Percentiles rank a stretch among this genome's conserved stretches.
Evolutionary conservation across 2,888 invertebrate genomes (phyloP).

Genomic region (Chirona hameri): DNA sequence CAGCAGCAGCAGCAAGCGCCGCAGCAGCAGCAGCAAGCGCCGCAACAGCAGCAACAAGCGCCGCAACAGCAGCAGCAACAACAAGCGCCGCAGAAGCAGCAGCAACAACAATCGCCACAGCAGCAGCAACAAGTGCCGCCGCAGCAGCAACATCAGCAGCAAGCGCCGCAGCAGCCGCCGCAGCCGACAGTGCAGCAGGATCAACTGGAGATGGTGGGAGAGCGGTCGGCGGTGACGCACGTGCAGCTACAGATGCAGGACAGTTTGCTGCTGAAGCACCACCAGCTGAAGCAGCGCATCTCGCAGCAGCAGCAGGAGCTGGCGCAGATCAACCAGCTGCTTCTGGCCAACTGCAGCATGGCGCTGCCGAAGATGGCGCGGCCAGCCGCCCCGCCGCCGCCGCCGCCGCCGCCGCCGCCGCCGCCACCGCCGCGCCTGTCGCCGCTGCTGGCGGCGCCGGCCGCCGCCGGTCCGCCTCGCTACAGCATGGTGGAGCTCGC

Average conservation of each 20-base stretch:
- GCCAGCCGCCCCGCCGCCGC: neutral
- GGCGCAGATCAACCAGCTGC: constrained; percentile 5
- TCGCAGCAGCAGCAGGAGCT: constrained; percentile 34
- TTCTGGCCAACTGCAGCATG: neutral
- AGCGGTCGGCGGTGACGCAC: neutral
- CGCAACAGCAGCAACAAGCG: too few relatives aligned
- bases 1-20: neutral
- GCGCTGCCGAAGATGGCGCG: neutral
- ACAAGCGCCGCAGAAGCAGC: neutral
- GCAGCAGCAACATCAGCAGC: neutral
- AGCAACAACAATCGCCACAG: neutral
- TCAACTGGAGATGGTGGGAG: neutral
- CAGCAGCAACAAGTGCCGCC: neutral
- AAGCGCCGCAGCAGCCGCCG: neutral
- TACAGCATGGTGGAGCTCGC: neutral
- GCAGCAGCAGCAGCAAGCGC: neutral
- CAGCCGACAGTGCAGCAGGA: neutral
- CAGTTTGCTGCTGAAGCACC: constrained; percentile 32
- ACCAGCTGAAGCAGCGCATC: constrained; percentile 31
- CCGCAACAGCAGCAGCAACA: too few relatives aligned
- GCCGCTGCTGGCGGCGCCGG: neutral
- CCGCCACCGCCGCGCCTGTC: too few relatives aligned
- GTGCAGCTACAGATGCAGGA: constrained; percentile 30
- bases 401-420: neutral
- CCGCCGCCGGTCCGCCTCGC: neutral